Evolutionary conservation across 2,113 vertebrate species (phyloP), one percentile per base, ranked within the genome.

Genomic region (Promerops cafer): DNA sequence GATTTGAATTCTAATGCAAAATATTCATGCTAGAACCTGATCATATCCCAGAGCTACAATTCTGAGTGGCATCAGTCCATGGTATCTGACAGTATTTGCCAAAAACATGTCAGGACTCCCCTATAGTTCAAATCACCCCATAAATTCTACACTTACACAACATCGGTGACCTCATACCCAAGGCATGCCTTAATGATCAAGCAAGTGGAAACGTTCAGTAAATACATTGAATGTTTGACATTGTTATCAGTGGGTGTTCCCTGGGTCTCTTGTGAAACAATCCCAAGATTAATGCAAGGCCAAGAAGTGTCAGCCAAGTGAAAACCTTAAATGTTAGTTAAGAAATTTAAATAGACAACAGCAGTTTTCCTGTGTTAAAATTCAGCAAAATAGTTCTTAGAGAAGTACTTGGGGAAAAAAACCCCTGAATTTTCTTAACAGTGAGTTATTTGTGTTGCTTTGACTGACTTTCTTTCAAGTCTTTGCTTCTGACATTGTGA

Each of bases 61-160:
- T 95, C 94, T 94, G 79, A 97, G 93, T 96, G 93, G 95, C 96
- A 97, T 95, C 94, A 94, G 84, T 96, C 96, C 95, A 92, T 56
- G 77, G 76, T 92, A 97, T 97, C 95, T 97, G 90, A 94, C 59
- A 13, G 40, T 77, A 93, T 97, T 96, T 95, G 96, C 96, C 94
- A 97, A 94, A 96, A 96, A 96, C 95, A 79, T 97, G 98, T 97
- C 97, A 98, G 91, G 90, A 98, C 96, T 92, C 91, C 92, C 90
- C 79, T 92, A 86, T 93, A 96, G 94, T 94, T 93, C 90, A 97
- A 92, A 96, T 96, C 94, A 72, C 83, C 66, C 91, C 82, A 86
- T 92, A 97, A 97, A 97, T 97, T 98, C 95, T 95, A 77, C 72
- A 89, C 90, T 97, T 97, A 93, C 91, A 94, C 97, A 97, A 96